Conservation (phyloP, 2,888 invertebrate species). For the Stenurella melanura region DNA sequence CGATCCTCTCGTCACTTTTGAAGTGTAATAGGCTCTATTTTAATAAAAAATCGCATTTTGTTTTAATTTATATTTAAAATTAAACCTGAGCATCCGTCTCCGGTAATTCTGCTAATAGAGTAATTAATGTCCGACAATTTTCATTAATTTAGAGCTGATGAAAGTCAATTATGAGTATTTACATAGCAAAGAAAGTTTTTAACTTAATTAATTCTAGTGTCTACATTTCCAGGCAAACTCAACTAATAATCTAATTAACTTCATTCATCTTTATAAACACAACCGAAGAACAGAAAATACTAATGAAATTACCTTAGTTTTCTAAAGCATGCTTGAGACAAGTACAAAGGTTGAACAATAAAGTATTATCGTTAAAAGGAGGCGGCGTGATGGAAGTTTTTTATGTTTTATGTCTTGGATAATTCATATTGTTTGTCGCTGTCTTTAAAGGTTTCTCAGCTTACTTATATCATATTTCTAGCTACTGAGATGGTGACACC, state of each 20-base stretch:
- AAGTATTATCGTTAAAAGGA: slow-evolving; percentile 42
- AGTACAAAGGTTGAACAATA: slow-evolving; percentile 24
- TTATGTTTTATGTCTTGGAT: slow-evolving; percentile 39
- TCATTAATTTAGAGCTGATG: slow-evolving; percentile 24
- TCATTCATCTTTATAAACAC: slow-evolving; percentile 44
- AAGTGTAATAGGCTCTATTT: background rate
- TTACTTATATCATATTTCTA: slow-evolving; percentile 59
- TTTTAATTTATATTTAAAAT: background rate
- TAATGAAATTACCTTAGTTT: slow-evolving; percentile 32
- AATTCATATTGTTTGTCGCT: slow-evolving; percentile 55
- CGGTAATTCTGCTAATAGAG: background rate
- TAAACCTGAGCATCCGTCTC: background rate
- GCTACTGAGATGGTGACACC: slow-evolving; percentile 58
- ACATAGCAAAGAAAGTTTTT: slow-evolving; percentile 37
- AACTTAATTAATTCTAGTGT: slow-evolving; percentile 42
- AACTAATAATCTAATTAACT: slow-evolving; percentile 49
- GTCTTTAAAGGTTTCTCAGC: slow-evolving; percentile 58
- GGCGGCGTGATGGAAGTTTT: slow-evolving; percentile 50
- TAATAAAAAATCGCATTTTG: background rate
- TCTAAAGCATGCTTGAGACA: slow-evolving; percentile 25
- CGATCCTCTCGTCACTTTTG: background rate
- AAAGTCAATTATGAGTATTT: slow-evolving; percentile 17
- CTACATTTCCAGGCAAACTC: slow-evolving; percentile 38
- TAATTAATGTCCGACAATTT: slow-evolving; percentile 4
- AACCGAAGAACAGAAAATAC: slow-evolving; percentile 40